A percentile compares a stretch with the other conserved stretches of the same genome.
These are phyloP conservation scores for Aplocera efformata DNA, from an alignment of 2,888 invertebrate genomes.

Conservation along the genomic window DNA sequence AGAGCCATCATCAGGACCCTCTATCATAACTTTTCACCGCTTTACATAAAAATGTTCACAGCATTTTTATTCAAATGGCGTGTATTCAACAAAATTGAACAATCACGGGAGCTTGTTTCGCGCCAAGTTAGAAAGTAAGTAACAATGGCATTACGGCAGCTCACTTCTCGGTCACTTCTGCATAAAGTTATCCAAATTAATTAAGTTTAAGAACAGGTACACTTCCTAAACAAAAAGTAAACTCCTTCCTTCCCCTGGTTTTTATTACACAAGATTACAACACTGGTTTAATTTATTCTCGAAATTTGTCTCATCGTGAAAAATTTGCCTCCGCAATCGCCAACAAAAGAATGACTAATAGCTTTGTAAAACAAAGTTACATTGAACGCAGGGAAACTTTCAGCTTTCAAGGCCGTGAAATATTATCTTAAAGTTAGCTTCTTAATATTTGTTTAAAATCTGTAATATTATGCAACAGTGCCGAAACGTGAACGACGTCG, in stretches of 20 bases:
- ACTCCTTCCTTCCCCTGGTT: constrained; percentile 34
- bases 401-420: constrained; percentile 68
- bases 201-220: constrained; percentile 34
- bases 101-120: constrained; percentile 29
- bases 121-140: constrained; percentile 27
- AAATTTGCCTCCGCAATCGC: constrained; percentile 71
- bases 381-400: constrained; percentile 63
- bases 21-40: constrained; percentile 1
- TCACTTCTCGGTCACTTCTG: constrained; percentile 30
- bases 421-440: constrained; percentile 60
- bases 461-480: too few species aligned
- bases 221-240: constrained; percentile 37
- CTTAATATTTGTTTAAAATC: constrained; percentile 3
- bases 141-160: constrained; percentile 25
- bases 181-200: constrained; percentile 34
- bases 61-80: constrained; percentile 24
- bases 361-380: constrained; percentile 74
- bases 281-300: constrained; percentile 74
- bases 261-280: constrained; percentile 73
- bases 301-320: constrained; percentile 78
- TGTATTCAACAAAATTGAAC: constrained; percentile 24
- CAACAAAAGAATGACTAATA: constrained; percentile 78
- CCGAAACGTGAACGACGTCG: too few species aligned
- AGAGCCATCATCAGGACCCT: background rate
- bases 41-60: constrained; percentile 22